These are phyloP conservation scores for Rutpela maculata DNA, from an alignment of 2,888 invertebrate species.

Conservation along the genomic window DNA sequence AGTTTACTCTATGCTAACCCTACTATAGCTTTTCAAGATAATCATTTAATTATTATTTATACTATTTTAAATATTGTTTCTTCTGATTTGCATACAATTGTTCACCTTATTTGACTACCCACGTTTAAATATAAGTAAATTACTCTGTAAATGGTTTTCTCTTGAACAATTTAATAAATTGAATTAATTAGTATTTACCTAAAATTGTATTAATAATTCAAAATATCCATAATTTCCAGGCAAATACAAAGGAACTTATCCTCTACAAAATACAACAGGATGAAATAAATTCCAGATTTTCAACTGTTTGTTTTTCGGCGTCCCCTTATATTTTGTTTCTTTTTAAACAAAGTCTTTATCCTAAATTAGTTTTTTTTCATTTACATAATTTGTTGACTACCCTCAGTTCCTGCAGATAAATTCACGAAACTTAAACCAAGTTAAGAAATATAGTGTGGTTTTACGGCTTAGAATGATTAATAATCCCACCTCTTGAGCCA, in stretches of 20 bases:
- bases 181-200: not conserved
- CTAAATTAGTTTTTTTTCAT: conserved; percentile 7
- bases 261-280: not conserved
- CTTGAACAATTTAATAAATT: too few species aligned
- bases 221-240: not conserved
- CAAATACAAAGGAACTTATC: not conserved
- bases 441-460: conserved; percentile 7
- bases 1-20: too few species aligned
- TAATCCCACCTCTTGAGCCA: conserved; percentile 2
- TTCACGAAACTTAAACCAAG: not conserved
- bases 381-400: conserved; percentile 7
- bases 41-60: too few species aligned
- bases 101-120: too few species aligned
- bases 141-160: too few species aligned
- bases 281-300: not conserved
- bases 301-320: not conserved
- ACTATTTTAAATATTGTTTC: too few species aligned
- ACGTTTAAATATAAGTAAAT: too few species aligned
- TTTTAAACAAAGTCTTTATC: not conserved
- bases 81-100: too few species aligned
- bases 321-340: conserved; percentile 1
- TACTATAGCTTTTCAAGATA: too few species aligned
- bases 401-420: not conserved
- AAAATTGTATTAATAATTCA: not conserved
- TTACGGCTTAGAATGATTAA: conserved; percentile 4